Base-by-base conservation (phyloP, 2,888 invertebrate genomes). In the Pyrgus malvae region DNA sequence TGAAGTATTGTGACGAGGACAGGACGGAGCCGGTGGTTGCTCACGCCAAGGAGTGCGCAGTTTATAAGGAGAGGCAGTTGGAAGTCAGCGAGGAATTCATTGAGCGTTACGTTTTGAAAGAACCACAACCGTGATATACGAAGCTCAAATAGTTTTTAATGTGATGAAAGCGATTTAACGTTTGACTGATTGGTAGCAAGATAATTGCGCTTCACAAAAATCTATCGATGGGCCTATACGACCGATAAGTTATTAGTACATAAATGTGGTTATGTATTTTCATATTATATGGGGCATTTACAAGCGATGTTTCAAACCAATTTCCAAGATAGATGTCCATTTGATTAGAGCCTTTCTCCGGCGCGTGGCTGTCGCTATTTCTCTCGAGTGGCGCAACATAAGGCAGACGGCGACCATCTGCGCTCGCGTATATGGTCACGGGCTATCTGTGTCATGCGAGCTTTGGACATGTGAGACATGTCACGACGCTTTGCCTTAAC, bases 21-120 rank as follows among this genome's bases (percentile, higher is more conserved):
- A 58, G 73, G 8, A 59, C 61, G 5, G 53, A n/a, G 42, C 73
- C 73, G 6, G 70, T 74, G 17, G 6, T 70, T 37, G 61, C 55
- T 4, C 56, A 70, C 44, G 72, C 78, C 0, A 44, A 55, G 1
- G 56, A 59, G 6, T 64, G 69, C 44, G 19, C 40, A 0, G 33
- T 23, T 2, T 83, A 76, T 49, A 67, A 64, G 14, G 56, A 67
- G n/a, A 67, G 77, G 27, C 68, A 70, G 55, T 12, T 83, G 19
- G 74, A 79, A 41, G 61, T 77, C 1, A 65, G 63, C 7, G 80
- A 83, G 48, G 83, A 84, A 61, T 80, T 79, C n/a, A 60, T 80
- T 0, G 76, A 80, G 49, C 67, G 71, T 56, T 83, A 74, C 37
- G 53, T 77, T 29, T 35, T 56, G 17, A 51, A 50, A 3, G 40